Base-by-base conservation (phyloP, 2,797 vertebrate genomes). In the Syngnathus acus region DNA sequence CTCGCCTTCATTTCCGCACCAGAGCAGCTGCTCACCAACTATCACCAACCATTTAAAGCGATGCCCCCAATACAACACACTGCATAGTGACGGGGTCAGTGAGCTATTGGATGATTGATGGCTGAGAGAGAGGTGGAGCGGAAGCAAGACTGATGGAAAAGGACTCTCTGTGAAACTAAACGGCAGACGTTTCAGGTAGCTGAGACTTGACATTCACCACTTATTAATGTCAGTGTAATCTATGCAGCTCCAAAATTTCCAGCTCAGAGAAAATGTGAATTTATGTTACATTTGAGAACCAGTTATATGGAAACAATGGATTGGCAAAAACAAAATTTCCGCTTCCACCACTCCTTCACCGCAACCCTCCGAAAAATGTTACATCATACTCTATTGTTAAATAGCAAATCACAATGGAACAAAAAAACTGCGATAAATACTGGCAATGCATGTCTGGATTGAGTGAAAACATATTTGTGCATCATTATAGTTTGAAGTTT, bases 31-130 rank as follows among this genome's bases (percentile, higher is more conserved):
- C 72, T 81, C 66, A 68, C 43, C 70, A 69, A 69, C 77, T 66
- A 70, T 39, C 68, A 68, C 68, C 78, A 63, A 63, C 48, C 2
- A 7, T 81, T 67, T 74, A 62, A 81, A 62, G 68, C 66, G 48
- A 65, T 50, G 51, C 40, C 68, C 40, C 5, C 19, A 21, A 43
- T 43, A 62, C 60, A 23, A 76, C 47, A 74, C 65, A 37, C 69
- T 65, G 68, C 76, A 76, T 80, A 74, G 72, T 73, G 79, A 80
- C 75, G 67, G 82, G 75, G 64, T 78, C 70, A 17, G 60, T 64
- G 71, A 6, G 66, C 78, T 40, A 14, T 13, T 2, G 21, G 13
- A 45, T 45, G 60, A 62, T 62, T 62, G 60, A 66, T 67, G 39
- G 67, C 65, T 72, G 73, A 79, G 70, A 79, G 72, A 78, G 64